Evolutionary conservation across 2,113 vertebrate genomes (phyloP).

Genomic region (Haplochromis burtoni): DNA sequence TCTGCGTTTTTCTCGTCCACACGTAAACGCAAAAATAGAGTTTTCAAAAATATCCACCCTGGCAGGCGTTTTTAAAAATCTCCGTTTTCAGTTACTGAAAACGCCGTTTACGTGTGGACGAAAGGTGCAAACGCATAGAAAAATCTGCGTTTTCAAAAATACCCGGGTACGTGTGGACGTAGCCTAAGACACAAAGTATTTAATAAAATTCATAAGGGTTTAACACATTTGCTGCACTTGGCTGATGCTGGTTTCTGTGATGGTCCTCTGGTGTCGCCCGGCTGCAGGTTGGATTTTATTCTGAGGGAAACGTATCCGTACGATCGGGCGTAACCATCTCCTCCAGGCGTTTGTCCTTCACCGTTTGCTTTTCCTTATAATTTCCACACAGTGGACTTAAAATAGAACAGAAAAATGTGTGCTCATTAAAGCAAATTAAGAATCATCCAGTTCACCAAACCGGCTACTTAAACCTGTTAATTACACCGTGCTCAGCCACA

Average conservation of each 20-base stretch:
- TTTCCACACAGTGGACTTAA: neutral
- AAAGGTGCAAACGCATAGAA: neutral
- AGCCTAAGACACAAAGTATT: neutral
- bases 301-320: neutral
- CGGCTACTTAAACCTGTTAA: neutral
- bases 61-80: no score
- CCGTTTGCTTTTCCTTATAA: neutral
- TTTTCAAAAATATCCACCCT: no score
- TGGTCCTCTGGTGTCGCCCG: neutral
- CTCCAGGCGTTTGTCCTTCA: neutral
- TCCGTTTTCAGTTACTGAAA: accelerated
- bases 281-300: neutral
- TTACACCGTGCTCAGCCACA: neutral
- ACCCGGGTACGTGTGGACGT: no score
- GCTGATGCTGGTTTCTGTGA: neutral
- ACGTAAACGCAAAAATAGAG: accelerated
- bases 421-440: neutral
- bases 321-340: neutral
- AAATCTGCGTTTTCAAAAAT: no score
- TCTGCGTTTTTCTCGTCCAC: no score
- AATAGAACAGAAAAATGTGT: neutral
- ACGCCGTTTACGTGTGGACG: accelerated
- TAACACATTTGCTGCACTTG: neutral
- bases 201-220: neutral
- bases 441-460: neutral